Percentiles rank a stretch among this genome's conserved stretches.
Conservation (phyloP, 2,888 invertebrate genomes). For the Lycaena phlaeas region DNA sequence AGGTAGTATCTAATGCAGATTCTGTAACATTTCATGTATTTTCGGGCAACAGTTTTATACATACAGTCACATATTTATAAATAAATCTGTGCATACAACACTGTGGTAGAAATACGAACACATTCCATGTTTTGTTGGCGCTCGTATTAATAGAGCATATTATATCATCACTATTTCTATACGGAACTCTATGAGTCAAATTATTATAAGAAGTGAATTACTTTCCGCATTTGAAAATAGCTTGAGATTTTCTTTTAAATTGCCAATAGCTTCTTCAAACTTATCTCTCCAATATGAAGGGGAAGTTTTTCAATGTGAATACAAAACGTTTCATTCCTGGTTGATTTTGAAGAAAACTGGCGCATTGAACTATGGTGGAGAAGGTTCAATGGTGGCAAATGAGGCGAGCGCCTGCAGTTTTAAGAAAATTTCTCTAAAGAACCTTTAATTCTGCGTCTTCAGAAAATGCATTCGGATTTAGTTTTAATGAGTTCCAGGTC, state of each 20-base stretch:
- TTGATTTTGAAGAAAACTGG: slow-evolving; percentile 51
- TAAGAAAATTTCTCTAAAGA: slow-evolving; percentile 59
- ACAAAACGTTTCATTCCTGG: slow-evolving; percentile 40
- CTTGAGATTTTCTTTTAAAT: not conserved
- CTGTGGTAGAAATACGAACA: no score
- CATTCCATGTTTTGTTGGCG: no score
- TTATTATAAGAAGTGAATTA: no score
- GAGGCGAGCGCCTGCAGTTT: slow-evolving; percentile 61
- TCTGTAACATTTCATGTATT: no score
- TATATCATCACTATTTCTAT: no score
- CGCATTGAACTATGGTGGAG: slow-evolving; percentile 44
- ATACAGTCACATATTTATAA: no score
- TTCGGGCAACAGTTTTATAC: no score
- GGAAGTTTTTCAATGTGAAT: slow-evolving; percentile 32
- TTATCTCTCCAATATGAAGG: not conserved
- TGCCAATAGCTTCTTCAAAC: slow-evolving; percentile 4
- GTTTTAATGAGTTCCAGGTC: slow-evolving; percentile 69
- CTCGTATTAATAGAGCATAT: no score
- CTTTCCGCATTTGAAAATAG: no score
- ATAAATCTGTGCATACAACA: no score
- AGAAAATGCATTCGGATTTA: slow-evolving; percentile 67
- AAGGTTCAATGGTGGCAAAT: slow-evolving; percentile 64
- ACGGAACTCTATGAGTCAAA: no score
- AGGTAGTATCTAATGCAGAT: no score
- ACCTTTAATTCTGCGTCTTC: slow-evolving; percentile 66